Evolutionary conservation across 2,113 vertebrate species (phyloP).

Genomic region (Mesitornis unicolor): DNA sequence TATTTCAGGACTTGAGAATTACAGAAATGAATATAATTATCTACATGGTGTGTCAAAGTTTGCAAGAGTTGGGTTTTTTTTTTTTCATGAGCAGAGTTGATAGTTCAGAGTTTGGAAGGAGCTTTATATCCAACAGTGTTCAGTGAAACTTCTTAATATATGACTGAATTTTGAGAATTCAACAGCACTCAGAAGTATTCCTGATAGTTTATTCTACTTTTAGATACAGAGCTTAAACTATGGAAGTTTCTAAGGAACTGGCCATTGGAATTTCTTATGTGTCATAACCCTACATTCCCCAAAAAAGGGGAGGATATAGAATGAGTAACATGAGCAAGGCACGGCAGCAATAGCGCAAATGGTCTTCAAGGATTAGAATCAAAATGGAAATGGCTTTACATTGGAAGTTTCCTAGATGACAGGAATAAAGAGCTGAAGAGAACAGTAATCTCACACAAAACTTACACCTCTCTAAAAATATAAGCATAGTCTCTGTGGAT

Average conservation of each 20-base stretch:
- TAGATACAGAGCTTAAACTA: neutral
- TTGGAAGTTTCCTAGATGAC: neutral
- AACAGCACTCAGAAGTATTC: neutral
- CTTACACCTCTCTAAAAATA: constrained; percentile 19
- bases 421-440: neutral
- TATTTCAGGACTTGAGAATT: neutral
- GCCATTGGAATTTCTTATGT: neutral
- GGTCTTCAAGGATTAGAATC: neutral
- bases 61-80: neutral
- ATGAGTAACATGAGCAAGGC: neutral
- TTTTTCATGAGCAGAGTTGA: neutral
- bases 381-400: neutral
- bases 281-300: neutral
- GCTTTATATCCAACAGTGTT: neutral
- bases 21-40: neutral
- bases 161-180: neutral
- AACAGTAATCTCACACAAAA: neutral
- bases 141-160: neutral
- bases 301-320: neutral
- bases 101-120: neutral
- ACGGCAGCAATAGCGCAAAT: neutral
- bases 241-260: neutral
- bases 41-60: neutral
- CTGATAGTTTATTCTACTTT: neutral
- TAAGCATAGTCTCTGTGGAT: neutral